A percentile compares a stretch with the other conserved stretches of the same genome.
Evolutionary conservation across 2,113 vertebrate species (phyloP).

Genomic region (Stercorarius parasiticus): DNA sequence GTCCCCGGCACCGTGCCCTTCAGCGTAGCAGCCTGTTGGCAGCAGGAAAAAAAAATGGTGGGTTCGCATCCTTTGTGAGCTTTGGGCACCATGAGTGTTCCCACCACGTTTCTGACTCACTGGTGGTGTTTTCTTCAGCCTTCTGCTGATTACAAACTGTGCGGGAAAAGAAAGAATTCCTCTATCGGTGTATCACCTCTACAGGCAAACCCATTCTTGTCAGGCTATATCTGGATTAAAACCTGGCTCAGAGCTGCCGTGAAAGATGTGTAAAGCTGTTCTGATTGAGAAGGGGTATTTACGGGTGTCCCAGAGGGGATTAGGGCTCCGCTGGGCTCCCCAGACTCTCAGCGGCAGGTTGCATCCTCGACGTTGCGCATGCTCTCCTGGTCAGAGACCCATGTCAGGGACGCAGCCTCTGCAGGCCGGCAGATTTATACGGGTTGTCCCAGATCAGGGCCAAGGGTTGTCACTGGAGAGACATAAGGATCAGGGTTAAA

Average conservation of each 20-base stretch:
- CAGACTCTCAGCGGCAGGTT: background rate
- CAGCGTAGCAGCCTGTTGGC: background rate
- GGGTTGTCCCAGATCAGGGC: background rate
- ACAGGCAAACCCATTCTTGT: background rate
- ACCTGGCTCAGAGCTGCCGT: background rate
- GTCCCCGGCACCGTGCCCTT: background rate
- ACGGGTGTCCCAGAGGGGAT: background rate
- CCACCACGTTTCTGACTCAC: background rate
- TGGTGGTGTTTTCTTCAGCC: background rate
- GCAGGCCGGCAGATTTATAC: background rate
- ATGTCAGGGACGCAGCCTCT: background rate
- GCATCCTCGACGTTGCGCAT: background rate
- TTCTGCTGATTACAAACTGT: background rate
- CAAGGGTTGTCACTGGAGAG: rapidly evolving
- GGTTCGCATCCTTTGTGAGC: background rate
- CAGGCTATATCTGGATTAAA: background rate
- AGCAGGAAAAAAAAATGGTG: background rate
- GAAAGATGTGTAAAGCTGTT: background rate
- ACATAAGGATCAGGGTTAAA: rapidly evolving
- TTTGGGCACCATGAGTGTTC: background rate
- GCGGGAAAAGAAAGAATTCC: background rate
- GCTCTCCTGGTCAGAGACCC: background rate
- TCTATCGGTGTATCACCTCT: background rate
- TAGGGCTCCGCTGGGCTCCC: background rate
- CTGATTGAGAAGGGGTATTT: background rate